Evolutionary conservation across 2,888 invertebrate species (phyloP).

Genomic region (Acrobasis consociella): DNA sequence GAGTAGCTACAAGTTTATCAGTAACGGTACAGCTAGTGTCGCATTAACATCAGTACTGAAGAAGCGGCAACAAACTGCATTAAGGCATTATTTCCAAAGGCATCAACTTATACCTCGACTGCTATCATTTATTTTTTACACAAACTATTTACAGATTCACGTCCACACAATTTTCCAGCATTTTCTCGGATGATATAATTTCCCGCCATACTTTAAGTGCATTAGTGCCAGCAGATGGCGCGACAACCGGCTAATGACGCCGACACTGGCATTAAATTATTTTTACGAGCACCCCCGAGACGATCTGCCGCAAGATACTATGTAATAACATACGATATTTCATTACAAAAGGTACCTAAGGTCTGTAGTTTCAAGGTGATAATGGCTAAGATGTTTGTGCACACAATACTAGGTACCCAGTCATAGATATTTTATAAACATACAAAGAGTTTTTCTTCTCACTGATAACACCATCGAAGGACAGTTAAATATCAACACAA

Average conservation of each 20-base stretch:
- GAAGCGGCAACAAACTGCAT: too few species aligned
- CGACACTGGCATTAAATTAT: conserved; percentile 72
- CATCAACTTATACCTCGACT: too few species aligned
- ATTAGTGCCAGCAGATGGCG: conserved; percentile 52
- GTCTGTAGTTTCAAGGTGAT: not conserved
- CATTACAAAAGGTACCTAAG: conserved; percentile 15
- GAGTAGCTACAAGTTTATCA: too few species aligned
- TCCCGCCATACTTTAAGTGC: conserved; percentile 20
- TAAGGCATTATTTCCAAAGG: too few species aligned
- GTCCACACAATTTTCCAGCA: not conserved
- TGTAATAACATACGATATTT: conserved; percentile 14
- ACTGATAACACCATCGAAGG: too few species aligned
- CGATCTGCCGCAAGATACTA: conserved; percentile 35
- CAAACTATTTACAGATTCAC: conserved; percentile 9
- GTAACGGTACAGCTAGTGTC: too few species aligned
- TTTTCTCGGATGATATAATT: conserved; percentile 17
- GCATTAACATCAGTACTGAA: too few species aligned
- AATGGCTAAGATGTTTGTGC: not conserved
- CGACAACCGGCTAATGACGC: conserved; percentile 65
- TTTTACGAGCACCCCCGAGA: conserved; percentile 68
- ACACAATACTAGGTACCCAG: not conserved
- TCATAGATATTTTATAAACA: too few species aligned
- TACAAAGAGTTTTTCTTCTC: too few species aligned
- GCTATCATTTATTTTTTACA: not conserved
- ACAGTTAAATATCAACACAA: too few species aligned